Evolutionary conservation across 2,113 vertebrate species (phyloP).

Genomic region (Pantherophis guttatus): DNA sequence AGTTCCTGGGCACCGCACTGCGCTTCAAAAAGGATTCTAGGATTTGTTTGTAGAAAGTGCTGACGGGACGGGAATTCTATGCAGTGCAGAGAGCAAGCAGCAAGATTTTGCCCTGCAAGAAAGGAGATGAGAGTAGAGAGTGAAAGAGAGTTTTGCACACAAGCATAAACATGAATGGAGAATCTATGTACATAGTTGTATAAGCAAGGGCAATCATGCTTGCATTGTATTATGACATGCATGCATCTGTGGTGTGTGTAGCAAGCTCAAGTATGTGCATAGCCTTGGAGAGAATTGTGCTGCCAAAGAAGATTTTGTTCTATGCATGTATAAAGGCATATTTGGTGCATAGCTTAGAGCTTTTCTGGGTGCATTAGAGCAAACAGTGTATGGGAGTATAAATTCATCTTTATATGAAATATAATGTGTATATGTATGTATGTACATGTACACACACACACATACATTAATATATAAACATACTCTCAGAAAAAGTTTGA

Average conservation of each 20-base stretch:
- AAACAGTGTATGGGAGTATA: not conserved
- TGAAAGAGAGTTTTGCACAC: not conserved
- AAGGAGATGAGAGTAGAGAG: not conserved
- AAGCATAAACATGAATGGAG: not conserved
- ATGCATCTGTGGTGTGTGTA: not conserved
- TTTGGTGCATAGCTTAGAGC: not conserved
- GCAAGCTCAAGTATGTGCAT: not conserved
- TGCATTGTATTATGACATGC: not conserved
- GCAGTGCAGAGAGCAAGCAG: constrained; percentile 26
- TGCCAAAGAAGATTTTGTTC: not conserved
- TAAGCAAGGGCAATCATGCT: not conserved
- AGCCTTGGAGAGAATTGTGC: not conserved
- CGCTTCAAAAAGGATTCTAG: constrained; percentile 30
- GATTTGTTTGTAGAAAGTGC: constrained; percentile 30
- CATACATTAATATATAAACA: not conserved
- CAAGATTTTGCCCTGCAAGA: not conserved
- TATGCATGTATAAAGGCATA: not conserved
- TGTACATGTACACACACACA: too few species aligned
- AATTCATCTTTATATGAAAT: not conserved
- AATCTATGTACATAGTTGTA: not conserved
- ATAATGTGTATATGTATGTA: not conserved
- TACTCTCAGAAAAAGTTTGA: not conserved
- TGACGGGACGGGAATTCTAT: constrained; percentile 30
- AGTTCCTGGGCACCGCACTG: constrained; percentile 23
- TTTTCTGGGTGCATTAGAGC: not conserved